phyloP scores from a whole-genome alignment of 2,113 vertebrate genomes.

The Phrynosoma platyrhinos region DNA sequence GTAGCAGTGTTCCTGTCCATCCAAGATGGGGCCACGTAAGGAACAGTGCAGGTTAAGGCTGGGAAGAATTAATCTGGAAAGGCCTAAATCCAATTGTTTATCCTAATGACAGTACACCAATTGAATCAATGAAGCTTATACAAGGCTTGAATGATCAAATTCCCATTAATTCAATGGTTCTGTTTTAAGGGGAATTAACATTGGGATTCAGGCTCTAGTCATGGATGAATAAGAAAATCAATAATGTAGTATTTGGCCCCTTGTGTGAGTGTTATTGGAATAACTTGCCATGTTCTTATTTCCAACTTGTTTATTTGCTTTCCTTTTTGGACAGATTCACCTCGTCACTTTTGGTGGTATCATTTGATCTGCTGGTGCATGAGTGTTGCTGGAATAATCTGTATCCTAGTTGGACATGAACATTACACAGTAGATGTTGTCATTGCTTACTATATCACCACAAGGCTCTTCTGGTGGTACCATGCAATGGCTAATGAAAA shows the following conservation, averaged over 20 bases:
- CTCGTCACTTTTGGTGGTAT: slow-evolving; percentile 97
- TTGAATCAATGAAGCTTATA: no score
- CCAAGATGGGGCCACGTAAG: no score
- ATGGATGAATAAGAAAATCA: not conserved
- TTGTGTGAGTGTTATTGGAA: not conserved
- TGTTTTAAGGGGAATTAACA: no score
- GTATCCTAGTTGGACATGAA: slow-evolving; percentile 94
- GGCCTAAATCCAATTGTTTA: no score
- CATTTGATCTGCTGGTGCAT: slow-evolving; percentile 95
- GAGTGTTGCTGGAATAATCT: slow-evolving; percentile 90
- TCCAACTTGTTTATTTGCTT: not conserved
- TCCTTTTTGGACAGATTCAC: slow-evolving; percentile 83
- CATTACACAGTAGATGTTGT: slow-evolving; percentile 96
- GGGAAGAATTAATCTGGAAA: no score
- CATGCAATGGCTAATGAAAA: slow-evolving; percentile 97
- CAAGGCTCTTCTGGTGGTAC: slow-evolving; percentile 97
- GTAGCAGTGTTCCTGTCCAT: no score
- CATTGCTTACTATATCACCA: slow-evolving; percentile 95
- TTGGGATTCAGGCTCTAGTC: not conserved
- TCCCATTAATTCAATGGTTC: no score
- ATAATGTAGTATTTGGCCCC: not conserved
- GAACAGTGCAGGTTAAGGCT: no score
- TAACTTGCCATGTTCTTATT: no score
- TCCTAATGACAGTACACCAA: no score
- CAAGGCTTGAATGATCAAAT: no score